Conservation (phyloP, 1,140 invertebrate genomes). For the Procambarus clarkii region DNA sequence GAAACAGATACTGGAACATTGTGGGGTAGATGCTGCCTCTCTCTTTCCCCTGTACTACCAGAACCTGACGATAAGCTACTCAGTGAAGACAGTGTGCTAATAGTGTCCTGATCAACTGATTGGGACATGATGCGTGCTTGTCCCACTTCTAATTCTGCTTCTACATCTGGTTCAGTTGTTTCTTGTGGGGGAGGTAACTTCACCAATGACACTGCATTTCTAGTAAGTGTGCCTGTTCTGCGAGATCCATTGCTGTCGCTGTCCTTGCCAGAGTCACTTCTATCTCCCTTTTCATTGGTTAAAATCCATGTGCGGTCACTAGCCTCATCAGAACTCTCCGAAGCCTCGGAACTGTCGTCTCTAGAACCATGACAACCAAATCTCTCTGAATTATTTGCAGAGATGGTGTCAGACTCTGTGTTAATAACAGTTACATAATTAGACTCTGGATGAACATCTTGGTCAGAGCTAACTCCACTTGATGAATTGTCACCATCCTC, state of each 20-base stretch:
- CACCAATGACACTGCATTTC: slow-evolving; percentile 85
- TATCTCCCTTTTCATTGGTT: slow-evolving; percentile 72
- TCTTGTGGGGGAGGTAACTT: slow-evolving; percentile 89
- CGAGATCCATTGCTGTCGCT: slow-evolving; percentile 62
- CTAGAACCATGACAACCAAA: slow-evolving; percentile 52
- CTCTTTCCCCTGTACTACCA: slow-evolving; percentile 60
- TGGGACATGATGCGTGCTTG: slow-evolving; percentile 35
- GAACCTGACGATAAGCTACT: slow-evolving; percentile 69
- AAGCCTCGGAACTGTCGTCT: slow-evolving; percentile 73
- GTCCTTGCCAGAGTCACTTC: slow-evolving; percentile 61
- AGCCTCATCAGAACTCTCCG: slow-evolving; percentile 75
- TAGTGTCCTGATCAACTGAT: slow-evolving; percentile 64
- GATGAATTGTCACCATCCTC: slow-evolving; percentile 89
- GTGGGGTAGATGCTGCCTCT: slow-evolving; percentile 36
- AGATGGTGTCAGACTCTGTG: slow-evolving; percentile 71
- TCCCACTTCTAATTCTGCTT: slow-evolving; percentile 74
- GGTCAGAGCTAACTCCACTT: slow-evolving; percentile 89
- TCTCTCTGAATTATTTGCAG: slow-evolving; percentile 76
- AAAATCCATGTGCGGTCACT: slow-evolving; percentile 75
- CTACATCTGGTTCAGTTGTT: slow-evolving; percentile 79
- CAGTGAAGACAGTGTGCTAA: slow-evolving; percentile 65
- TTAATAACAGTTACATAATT: slow-evolving; percentile 75
- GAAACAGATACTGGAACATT: slow-evolving; percentile 27
- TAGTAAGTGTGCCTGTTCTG: slow-evolving; percentile 76
- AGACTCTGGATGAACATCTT: slow-evolving; percentile 80